Conservation (phyloP, 2,888 invertebrate species). For the Leucoptera coffeella region DNA sequence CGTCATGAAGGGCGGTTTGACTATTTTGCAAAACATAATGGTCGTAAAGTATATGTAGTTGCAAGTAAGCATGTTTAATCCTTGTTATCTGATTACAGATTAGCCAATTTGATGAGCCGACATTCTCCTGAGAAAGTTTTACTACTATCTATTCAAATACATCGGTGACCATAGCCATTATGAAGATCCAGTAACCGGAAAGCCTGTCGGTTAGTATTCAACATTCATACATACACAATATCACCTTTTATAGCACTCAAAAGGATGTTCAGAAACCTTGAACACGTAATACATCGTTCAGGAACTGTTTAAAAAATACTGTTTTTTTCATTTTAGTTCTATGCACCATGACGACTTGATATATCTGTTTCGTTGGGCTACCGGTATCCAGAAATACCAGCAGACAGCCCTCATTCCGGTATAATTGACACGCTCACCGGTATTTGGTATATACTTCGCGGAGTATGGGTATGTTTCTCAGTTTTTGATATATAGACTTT, state of each 20-base stretch:
- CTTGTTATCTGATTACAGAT: too few species aligned
- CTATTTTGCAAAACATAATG: too few species aligned
- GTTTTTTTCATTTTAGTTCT: constrained; percentile 14
- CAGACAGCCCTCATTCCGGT: constrained; percentile 22
- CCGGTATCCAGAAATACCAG: constrained; percentile 23
- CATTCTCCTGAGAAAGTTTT: constrained; percentile 49
- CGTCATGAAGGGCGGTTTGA: too few species aligned
- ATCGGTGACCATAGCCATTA: constrained; percentile 55
- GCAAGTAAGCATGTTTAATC: too few species aligned
- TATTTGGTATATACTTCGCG: constrained; percentile 40
- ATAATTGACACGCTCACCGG: constrained; percentile 33
- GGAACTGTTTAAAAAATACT: too few species aligned
- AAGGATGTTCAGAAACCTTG: not conserved
- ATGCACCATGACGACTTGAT: constrained; percentile 43
- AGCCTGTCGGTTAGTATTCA: constrained; percentile 30
- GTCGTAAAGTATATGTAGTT: too few species aligned
- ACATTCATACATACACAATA: too few species aligned
- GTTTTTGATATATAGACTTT: too few species aligned
- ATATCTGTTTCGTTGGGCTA: constrained; percentile 34
- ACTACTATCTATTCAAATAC: constrained; percentile 58
- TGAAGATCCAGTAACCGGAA: constrained; percentile 42
- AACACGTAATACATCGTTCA: not conserved
- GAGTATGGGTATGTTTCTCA: constrained; percentile 39
- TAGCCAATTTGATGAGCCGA: constrained; percentile 53
- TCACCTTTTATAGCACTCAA: not conserved